These are phyloP conservation scores for Apistogramma diplotaenia DNA, from an alignment of 2,113 vertebrate species.

Conservation along the genomic window DNA sequence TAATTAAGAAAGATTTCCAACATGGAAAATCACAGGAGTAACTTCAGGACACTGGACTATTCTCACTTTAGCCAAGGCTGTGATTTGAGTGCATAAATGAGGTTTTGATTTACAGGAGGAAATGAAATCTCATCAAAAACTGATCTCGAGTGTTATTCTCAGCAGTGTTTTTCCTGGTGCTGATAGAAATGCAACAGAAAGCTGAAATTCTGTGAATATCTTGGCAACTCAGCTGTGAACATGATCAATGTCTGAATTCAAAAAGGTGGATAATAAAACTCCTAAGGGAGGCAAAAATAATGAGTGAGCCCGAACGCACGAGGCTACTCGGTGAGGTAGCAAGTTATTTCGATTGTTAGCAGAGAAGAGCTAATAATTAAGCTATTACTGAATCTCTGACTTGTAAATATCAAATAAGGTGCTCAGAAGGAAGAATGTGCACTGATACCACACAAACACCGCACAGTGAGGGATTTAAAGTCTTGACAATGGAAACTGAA, in stretches of 20 bases:
- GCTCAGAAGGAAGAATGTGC: neutral
- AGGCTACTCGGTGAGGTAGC: neutral
- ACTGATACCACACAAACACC: conserved; percentile 6
- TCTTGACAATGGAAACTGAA: conserved; percentile 30
- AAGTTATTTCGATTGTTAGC: neutral
- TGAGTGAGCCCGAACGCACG: neutral
- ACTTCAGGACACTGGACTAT: neutral
- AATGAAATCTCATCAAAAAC: neutral
- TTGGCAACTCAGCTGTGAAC: neutral
- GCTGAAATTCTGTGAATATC: neutral
- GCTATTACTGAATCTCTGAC: neutral
- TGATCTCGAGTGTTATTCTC: neutral
- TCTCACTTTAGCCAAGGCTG: neutral
- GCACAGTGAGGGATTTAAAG: neutral
- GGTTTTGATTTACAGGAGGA: neutral
- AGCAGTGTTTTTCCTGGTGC: neutral
- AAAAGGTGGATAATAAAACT: neutral
- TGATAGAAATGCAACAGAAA: neutral
- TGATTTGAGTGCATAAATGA: neutral
- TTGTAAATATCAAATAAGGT: conserved; percentile 2
- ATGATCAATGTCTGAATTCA: conserved; percentile 14
- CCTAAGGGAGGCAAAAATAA: neutral
- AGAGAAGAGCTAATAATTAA: neutral
- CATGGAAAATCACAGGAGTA: no score
- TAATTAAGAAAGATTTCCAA: no score